Percentiles rank a stretch among this genome's conserved stretches.
These are phyloP conservation scores for Coremacera marginata DNA, from an alignment of 2,888 invertebrate genomes.

Conservation along the genomic window DNA sequence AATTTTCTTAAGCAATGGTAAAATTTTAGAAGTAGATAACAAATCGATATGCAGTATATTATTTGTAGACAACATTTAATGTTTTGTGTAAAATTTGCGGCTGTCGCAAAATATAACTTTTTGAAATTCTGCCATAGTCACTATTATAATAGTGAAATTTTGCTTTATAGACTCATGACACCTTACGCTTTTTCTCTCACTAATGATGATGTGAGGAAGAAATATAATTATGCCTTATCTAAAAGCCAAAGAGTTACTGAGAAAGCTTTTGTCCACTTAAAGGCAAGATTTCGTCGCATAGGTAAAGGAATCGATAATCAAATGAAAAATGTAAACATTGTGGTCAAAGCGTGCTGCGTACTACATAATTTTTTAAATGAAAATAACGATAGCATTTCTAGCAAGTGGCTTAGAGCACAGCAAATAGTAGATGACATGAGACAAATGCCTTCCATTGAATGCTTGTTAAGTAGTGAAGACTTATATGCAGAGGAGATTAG, in stretches of 20 bases:
- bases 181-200: conserved; percentile 37
- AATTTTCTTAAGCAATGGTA: no score
- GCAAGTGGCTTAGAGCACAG: neutral
- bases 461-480: neutral
- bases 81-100: no score
- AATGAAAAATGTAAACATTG: conserved; percentile 23
- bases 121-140: no score
- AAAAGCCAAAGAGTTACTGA: conserved; percentile 33
- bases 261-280: conserved; percentile 25
- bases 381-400: neutral
- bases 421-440: neutral
- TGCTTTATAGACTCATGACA: conserved; percentile 27
- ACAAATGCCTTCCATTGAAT: neutral
- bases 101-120: no score
- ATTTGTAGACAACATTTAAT: no score
- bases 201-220: neutral
- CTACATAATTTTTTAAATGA: conserved; percentile 35
- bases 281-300: conserved; percentile 37
- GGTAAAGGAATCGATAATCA: conserved; percentile 38
- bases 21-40: no score
- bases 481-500: neutral
- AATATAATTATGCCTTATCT: conserved; percentile 30
- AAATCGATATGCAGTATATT: no score
- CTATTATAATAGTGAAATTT: no score
- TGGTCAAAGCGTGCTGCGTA: conserved; percentile 35